phyloP scores from a whole-genome alignment of 2,113 vertebrate species.

The Antechinus flavipes region DNA sequence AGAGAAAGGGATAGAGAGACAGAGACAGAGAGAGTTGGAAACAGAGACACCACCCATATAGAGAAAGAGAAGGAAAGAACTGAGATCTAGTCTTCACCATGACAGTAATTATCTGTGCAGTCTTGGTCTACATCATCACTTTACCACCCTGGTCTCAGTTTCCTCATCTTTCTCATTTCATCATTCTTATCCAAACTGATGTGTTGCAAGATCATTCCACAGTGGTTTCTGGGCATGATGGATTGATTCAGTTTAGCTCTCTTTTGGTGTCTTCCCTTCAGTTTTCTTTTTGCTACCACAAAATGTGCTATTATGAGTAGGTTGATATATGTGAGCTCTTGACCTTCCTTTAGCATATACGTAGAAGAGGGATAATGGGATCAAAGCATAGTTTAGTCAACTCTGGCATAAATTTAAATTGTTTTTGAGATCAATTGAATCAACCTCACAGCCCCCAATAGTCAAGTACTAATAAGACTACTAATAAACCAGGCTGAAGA shows the following conservation, averaged over 20 bases:
- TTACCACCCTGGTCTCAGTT: neutral
- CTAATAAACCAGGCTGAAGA: neutral
- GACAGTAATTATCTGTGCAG: neutral
- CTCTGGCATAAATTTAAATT: neutral
- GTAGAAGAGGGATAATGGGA: neutral
- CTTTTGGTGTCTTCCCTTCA: neutral
- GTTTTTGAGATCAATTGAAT: neutral
- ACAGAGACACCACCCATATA: no score
- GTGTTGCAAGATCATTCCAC: neutral
- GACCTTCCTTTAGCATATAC: neutral
- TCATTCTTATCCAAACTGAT: neutral
- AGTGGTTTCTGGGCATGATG: neutral
- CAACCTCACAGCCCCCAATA: neutral
- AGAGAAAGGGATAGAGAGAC: no score
- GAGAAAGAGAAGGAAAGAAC: neutral
- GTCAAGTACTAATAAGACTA: neutral
- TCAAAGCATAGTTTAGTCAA: neutral
- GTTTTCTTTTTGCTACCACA: neutral
- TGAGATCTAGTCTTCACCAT: neutral
- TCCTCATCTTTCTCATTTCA: neutral
- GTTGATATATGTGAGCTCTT: neutral
- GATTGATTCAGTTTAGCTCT: neutral
- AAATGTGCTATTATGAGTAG: neutral
- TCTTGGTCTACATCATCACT: neutral
- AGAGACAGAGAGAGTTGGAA: no score